phyloP scores from a whole-genome alignment of 1,140 invertebrate genomes.

The Solenopsis invicta region DNA sequence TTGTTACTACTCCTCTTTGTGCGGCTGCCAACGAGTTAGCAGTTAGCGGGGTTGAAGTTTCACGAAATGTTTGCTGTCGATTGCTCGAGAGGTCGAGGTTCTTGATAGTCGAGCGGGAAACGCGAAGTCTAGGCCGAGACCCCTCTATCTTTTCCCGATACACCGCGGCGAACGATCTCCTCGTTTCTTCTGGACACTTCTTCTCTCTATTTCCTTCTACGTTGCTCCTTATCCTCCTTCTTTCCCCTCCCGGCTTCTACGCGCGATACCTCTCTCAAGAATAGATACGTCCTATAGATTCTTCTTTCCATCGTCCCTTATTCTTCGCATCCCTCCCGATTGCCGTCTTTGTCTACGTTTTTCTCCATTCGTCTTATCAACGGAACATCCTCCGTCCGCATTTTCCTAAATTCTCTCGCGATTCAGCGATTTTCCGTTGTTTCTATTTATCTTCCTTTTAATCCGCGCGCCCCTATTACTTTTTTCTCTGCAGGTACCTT shows the following conservation, averaged over 20 bases:
- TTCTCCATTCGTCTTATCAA: constrained; percentile 15
- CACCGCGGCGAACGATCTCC: constrained; percentile 8
- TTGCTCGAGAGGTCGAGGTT: constrained; percentile 55
- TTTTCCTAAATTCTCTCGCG: constrained; percentile 34
- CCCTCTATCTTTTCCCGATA: constrained; percentile 16
- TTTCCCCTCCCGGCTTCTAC: background rate
- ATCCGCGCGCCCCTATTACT: constrained; percentile 38
- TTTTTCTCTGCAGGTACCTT: background rate
- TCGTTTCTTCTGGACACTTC: constrained; percentile 53
- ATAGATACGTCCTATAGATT: constrained; percentile 44
- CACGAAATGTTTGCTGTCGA: constrained; percentile 69
- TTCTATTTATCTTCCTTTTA: constrained; percentile 45
- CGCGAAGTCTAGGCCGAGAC: constrained; percentile 37
- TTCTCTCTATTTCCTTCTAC: constrained; percentile 27
- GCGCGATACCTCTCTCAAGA: constrained; percentile 42
- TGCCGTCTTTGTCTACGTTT: background rate
- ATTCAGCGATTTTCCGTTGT: background rate
- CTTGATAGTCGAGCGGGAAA: constrained; percentile 40
- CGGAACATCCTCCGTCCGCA: constrained; percentile 13
- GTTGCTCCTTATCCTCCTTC: background rate
- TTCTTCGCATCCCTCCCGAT: constrained; percentile 26
- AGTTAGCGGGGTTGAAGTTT: constrained; percentile 56
- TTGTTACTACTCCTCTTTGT: constrained; percentile 68
- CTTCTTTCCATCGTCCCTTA: background rate
- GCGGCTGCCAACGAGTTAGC: constrained; percentile 29